Conservation (phyloP, 2,888 invertebrate species). For the Cenopis cana region DNA sequence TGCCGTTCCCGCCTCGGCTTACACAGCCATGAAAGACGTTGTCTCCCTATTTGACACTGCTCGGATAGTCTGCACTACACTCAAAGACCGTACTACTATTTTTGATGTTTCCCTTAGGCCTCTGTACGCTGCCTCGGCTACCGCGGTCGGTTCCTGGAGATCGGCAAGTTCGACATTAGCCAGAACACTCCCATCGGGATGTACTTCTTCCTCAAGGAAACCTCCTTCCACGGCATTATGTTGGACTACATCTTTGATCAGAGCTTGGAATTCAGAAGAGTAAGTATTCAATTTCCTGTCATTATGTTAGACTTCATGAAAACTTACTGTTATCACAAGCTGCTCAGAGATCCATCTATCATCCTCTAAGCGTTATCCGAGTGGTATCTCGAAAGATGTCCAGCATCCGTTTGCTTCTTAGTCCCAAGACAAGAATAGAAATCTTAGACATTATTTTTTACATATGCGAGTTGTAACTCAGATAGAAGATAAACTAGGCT, state of each 20-base stretch:
- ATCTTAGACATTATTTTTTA: background rate
- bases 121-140: conserved; percentile 82
- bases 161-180: conserved; percentile 91
- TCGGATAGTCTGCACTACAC: too few relatives aligned
- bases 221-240: conserved; percentile 85
- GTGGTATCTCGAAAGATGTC: background rate
- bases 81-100: background rate
- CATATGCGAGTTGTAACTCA: background rate
- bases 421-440: background rate
- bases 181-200: conserved; percentile 88
- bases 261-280: conserved; percentile 71
- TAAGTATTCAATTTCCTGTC: conserved; percentile 46
- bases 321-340: background rate
- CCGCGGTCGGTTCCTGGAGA: conserved; percentile 90
- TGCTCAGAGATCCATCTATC: background rate
- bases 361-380: background rate
- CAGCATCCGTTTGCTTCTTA: background rate
- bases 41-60: too few relatives aligned
- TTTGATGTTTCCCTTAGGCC: conserved; percentile 60
- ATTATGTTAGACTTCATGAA: background rate
- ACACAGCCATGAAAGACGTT: too few relatives aligned
- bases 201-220: conserved; percentile 87
- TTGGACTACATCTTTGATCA: conserved; percentile 80
- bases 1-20: too few relatives aligned
- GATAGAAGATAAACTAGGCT: too few relatives aligned